Base-by-base conservation (phyloP, 1,140 invertebrate species). In the Augochlora pura region DNA sequence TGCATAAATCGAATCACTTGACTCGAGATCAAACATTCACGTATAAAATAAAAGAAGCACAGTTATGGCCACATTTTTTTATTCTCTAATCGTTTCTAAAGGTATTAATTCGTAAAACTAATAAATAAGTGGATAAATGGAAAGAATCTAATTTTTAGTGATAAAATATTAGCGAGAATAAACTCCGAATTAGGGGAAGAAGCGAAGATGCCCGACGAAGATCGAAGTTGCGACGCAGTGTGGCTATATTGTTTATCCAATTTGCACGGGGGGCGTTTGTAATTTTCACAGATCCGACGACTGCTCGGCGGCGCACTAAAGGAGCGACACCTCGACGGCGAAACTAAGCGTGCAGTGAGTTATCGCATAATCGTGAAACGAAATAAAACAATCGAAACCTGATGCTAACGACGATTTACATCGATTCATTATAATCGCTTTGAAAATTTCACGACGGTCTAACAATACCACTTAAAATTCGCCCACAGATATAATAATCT, bases 311-410 rank as follows among this genome's bases (percentile, higher is more conserved):
- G 95, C 73, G 94, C 93, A 32, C 85, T 95, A 81, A 95, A 95
- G 91, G 89, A 94, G 84, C 91, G 94, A 59, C 81, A 88, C 25
- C 90, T 95, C 87, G 95, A 95, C 87, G 90, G 93, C 65, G 89
- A 94, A 80, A 95, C 94, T 81, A 92, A 93, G 86, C 90, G 92
- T 93, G 93, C 94, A 91, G 95, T 96, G 95, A 96, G 95, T 95
- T 91, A 83, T 62, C 74, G 54, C 64, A 76, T 77, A 83, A 60
- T 57, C 68, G 27, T 73, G 46, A 63, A 38, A 46, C 4, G 16
- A 21, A n/a, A 46, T 1, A 25, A 25, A n/a, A 16, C 27, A 57
- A 59, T 59, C 14, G 7, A 66, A 14, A 0, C 23, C 10, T 32
- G 23, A 18, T 21, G n/a, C 4, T 54, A 23, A n/a, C 16, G 25